Conservation (phyloP, 2,888 invertebrate species). For the Epiblema foenella region DNA sequence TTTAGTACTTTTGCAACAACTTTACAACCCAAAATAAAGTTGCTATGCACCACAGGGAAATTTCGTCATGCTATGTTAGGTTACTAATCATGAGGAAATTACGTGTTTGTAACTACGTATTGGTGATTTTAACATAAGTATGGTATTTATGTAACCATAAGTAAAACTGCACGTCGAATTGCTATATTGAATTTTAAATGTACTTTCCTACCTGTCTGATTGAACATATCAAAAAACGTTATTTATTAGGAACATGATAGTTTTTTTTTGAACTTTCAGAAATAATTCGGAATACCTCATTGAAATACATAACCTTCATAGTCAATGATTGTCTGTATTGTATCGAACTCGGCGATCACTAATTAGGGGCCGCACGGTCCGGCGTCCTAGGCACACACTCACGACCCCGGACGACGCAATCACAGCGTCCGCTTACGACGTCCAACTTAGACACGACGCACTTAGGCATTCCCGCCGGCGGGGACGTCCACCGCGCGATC, state of each 20-base stretch:
- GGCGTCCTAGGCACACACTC: too few relatives aligned
- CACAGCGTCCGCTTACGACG: too few relatives aligned
- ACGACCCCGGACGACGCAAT: too few relatives aligned
- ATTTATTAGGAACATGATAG: too few relatives aligned
- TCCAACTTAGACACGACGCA: too few relatives aligned
- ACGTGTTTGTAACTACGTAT: not conserved
- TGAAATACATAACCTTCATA: not conserved
- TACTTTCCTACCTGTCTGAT: too few relatives aligned
- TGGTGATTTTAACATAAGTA: not conserved
- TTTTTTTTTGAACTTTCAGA: not conserved
- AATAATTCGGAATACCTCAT: not conserved
- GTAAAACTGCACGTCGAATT: not conserved
- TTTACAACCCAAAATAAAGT: slow-evolving; percentile 54
- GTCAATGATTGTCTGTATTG: slow-evolving; percentile 8
- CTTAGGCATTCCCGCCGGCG: too few relatives aligned
- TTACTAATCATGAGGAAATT: slow-evolving; percentile 47
- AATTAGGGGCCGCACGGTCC: too few relatives aligned
- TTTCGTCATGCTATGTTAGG: slow-evolving; percentile 53
- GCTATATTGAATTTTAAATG: not conserved
- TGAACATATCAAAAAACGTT: too few relatives aligned
- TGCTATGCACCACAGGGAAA: slow-evolving; percentile 60
- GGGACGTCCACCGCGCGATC: too few relatives aligned
- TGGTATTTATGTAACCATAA: not conserved
- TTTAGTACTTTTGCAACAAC: slow-evolving; percentile 57
- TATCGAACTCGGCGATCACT: too few relatives aligned